phyloP scores from a whole-genome alignment of 92 coral and sea anemone genomes.

The Phenganax stokvisi region DNA sequence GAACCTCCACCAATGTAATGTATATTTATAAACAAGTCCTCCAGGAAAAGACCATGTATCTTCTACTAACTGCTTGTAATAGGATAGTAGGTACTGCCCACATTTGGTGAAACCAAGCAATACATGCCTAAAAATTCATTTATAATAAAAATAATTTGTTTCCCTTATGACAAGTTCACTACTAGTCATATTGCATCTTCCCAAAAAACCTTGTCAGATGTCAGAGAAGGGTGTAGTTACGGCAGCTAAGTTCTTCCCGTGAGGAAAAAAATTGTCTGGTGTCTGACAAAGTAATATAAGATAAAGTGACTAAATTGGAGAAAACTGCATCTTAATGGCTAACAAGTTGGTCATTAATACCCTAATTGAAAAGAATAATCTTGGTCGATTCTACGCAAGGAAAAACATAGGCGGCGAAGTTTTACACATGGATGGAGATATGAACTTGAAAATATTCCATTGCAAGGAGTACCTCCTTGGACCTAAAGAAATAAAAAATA shows the following conservation, averaged over 20 bases:
- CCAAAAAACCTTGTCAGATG: no score
- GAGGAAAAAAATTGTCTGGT: background rate
- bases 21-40: slow-evolving; percentile 56
- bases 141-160: background rate
- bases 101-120: slow-evolving; percentile 85
- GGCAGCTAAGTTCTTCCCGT: background rate
- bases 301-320: no score
- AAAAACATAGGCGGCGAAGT: slow-evolving; percentile 21
- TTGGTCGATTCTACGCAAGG: slow-evolving; percentile 18
- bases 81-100: slow-evolving; percentile 79
- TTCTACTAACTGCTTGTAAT: slow-evolving; percentile 52
- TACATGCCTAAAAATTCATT: slow-evolving; percentile 61
- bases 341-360: background rate
- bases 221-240: no score
- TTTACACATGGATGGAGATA: background rate
- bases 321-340: background rate
- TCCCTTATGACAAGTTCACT: background rate
- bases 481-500: background rate
- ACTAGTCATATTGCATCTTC: no score
- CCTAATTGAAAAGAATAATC: slow-evolving; percentile 14
- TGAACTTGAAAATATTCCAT: slow-evolving; percentile 23
- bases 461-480: slow-evolving; percentile 20
- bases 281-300: no score
- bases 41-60: slow-evolving; percentile 47
- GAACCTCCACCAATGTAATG: slow-evolving; percentile 94